These are phyloP conservation scores for Bubo scandiacus DNA, from an alignment of 2,113 vertebrate species.

Conservation along the genomic window DNA sequence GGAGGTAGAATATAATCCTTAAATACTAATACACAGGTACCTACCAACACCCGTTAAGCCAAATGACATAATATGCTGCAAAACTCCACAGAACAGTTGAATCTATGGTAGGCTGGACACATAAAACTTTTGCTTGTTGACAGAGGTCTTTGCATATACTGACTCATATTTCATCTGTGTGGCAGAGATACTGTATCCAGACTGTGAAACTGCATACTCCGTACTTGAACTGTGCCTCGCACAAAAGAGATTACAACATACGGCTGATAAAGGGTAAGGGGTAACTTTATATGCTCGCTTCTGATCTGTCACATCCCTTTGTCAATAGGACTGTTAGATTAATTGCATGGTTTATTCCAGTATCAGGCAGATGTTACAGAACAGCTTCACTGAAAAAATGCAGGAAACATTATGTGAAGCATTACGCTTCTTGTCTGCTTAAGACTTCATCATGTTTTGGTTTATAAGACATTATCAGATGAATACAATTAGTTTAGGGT, in stretches of 20 bases:
- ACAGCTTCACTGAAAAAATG: background rate
- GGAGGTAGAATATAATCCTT: background rate
- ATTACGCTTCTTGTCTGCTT: background rate
- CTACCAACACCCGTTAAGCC: background rate
- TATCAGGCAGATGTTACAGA: background rate
- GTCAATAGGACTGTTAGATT: background rate
- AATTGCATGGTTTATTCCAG: background rate
- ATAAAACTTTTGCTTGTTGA: background rate
- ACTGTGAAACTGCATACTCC: background rate
- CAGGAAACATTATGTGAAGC: background rate
- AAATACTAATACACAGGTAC: background rate
- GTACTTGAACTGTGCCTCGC: background rate
- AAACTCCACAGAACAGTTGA: background rate
- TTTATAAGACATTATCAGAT: background rate
- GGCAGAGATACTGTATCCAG: background rate
- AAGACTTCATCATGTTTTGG: background rate
- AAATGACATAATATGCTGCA: background rate
- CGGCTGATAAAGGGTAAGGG: background rate
- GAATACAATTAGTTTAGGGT: background rate
- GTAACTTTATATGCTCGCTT: background rate
- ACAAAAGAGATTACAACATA: background rate
- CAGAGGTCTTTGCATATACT: background rate
- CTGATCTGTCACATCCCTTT: background rate
- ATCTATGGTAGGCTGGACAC: background rate
- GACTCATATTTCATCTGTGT: background rate